A percentile compares a stretch with the other conserved stretches of the same genome.
Evolutionary conservation across 2,888 invertebrate species (phyloP).

Genomic region (Rhynchonema sp.): DNA sequence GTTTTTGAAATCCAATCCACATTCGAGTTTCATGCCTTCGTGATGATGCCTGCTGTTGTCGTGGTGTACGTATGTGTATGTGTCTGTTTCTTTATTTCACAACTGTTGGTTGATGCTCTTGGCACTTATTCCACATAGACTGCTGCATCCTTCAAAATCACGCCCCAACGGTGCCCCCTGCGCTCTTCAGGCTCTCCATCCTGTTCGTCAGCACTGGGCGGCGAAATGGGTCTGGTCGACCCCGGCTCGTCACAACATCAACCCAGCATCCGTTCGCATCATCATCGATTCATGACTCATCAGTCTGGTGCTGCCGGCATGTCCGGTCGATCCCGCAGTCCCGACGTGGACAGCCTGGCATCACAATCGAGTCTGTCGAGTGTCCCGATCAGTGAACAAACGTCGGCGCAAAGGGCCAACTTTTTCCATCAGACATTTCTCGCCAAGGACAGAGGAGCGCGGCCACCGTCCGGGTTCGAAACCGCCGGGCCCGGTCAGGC

Average conservation of each 20-base stretch:
- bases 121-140: too few species aligned
- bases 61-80: too few species aligned
- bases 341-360: slow-evolving; percentile 4
- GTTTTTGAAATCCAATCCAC: too few species aligned
- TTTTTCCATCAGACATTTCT: not conserved
- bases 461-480: not conserved
- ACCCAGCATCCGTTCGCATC: not conserved
- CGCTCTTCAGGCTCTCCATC: too few species aligned
- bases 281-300: not conserved
- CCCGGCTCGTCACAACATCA: not conserved
- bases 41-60: too few species aligned
- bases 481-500: not conserved
- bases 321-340: not conserved
- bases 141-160: too few species aligned
- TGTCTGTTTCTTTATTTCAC: too few species aligned
- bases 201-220: not conserved
- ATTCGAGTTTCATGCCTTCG: too few species aligned
- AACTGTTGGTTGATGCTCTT: too few species aligned
- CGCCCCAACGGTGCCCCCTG: too few species aligned
- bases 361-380: not conserved
- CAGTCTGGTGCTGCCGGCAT: not conserved
- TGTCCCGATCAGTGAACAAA: not conserved
- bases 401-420: not conserved
- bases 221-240: not conserved
- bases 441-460: not conserved